phyloP scores from a whole-genome alignment of 2,797 vertebrate species.

The Poecilia velifera region DNA sequence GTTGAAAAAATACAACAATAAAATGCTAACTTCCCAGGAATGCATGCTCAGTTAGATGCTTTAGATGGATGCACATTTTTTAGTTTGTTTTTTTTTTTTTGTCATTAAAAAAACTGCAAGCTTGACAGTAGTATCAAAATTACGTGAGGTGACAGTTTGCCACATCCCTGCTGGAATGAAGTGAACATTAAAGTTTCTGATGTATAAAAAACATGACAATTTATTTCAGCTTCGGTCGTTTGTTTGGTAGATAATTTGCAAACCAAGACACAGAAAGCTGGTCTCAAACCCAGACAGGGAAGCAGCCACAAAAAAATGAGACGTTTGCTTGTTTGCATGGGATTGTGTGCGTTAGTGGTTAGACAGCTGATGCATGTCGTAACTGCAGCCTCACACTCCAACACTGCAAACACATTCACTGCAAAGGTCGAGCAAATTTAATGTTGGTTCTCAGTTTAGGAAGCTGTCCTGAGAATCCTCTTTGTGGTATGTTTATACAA shows the following conservation, averaged over 20 bases:
- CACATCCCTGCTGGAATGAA: neutral
- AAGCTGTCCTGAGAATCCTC: slow-evolving; percentile 30
- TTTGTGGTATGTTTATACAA: too few relatives aligned
- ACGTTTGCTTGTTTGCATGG: slow-evolving; percentile 15
- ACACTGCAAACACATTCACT: slow-evolving; percentile 23
- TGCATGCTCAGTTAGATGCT: neutral
- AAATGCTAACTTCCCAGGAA: neutral
- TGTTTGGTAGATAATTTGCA: neutral
- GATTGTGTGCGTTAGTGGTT: slow-evolving; percentile 20
- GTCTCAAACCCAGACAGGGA: neutral
- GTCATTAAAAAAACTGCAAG: neutral
- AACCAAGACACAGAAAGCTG: neutral
- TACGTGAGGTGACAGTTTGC: neutral
- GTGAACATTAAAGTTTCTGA: neutral
- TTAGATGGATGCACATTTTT: neutral
- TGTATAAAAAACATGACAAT: neutral
- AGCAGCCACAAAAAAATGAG: neutral
- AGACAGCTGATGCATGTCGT: slow-evolving; percentile 57
- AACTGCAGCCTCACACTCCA: slow-evolving; percentile 55
- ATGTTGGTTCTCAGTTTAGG: slow-evolving; percentile 23
- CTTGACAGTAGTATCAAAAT: neutral
- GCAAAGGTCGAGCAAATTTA: slow-evolving; percentile 16
- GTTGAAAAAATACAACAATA: neutral
- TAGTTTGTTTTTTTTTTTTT: neutral
- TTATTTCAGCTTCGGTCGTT: neutral